Percentiles rank a stretch among this genome's conserved stretches.
These are phyloP conservation scores for Merops nubicus DNA, from an alignment of 2,113 vertebrate genomes.

Conservation along the genomic window DNA sequence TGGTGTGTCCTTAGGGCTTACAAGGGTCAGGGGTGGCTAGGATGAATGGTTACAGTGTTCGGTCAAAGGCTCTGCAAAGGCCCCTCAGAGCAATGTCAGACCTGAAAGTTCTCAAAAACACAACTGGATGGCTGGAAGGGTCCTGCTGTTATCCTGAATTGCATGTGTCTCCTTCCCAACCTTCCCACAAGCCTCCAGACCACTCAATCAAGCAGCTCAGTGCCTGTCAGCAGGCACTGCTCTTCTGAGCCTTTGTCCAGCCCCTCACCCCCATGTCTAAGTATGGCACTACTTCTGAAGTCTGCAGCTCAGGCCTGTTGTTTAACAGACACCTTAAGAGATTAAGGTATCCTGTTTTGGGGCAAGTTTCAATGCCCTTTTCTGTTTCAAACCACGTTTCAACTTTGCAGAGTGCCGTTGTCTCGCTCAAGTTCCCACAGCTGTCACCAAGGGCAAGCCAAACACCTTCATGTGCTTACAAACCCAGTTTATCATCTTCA, in stretches of 20 bases:
- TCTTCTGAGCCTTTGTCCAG: neutral
- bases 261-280: neutral
- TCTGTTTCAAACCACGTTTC: neutral
- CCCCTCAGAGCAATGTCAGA: neutral
- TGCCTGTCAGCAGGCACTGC: neutral
- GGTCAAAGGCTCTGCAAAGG: neutral
- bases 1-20: rapidly evolving
- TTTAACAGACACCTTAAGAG: neutral
- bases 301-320: neutral
- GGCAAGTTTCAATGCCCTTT: neutral
- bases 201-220: neutral
- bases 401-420: neutral
- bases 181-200: neutral
- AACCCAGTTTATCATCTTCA: neutral
- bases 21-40: no score
- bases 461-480: neutral
- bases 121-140: neutral
- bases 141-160: neutral
- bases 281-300: neutral
- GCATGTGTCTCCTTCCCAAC: neutral
- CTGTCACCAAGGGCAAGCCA: neutral
- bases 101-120: neutral
- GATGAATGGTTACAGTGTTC: neutral
- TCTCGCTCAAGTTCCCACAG: neutral
- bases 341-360: neutral